Evolutionary conservation across 1,140 invertebrate genomes (phyloP).

Genomic region (Calliphora vicina): DNA sequence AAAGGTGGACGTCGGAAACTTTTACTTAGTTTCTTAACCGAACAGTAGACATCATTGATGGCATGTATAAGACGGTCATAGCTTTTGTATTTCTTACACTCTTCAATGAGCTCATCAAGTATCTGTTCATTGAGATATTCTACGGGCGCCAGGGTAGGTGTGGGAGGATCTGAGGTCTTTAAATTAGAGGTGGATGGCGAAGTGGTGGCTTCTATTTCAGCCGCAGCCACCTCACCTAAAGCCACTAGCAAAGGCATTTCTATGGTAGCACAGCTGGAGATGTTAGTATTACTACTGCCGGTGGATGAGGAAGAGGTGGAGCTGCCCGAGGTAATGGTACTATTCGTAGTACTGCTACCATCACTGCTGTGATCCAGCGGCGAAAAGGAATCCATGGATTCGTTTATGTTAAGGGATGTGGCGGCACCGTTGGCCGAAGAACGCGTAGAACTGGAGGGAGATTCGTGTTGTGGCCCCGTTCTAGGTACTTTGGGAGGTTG

Average conservation of each 20-base stretch:
- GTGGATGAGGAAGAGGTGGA: conserved; percentile 32
- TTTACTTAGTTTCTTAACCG: conserved; percentile 72
- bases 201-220: not conserved
- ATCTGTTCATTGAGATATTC: conserved; percentile 73
- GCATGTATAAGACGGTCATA: conserved; percentile 75
- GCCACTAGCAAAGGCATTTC: conserved; percentile 24
- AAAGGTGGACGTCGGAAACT: conserved; percentile 62
- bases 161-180: conserved; percentile 16
- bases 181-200: not conserved
- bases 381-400: conserved; percentile 54
- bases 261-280: conserved; percentile 27
- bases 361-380: conserved; percentile 37
- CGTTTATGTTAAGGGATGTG: conserved; percentile 43
- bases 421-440: conserved; percentile 6
- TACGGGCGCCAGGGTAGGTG: conserved; percentile 44
- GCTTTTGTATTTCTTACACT: conserved; percentile 69
- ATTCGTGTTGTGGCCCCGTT: conserved; percentile 34
- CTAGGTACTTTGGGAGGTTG: conserved; percentile 74
- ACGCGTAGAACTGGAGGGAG: conserved; percentile 34
- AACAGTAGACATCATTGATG: conserved; percentile 77
- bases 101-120: conserved; percentile 71
- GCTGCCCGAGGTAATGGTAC: conserved; percentile 47
- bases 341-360: conserved; percentile 40
- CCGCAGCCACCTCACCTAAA: conserved; percentile 4
- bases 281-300: conserved; percentile 28